Conservation (phyloP, 2,888 invertebrate genomes). For the Diabrotica balteata region DNA sequence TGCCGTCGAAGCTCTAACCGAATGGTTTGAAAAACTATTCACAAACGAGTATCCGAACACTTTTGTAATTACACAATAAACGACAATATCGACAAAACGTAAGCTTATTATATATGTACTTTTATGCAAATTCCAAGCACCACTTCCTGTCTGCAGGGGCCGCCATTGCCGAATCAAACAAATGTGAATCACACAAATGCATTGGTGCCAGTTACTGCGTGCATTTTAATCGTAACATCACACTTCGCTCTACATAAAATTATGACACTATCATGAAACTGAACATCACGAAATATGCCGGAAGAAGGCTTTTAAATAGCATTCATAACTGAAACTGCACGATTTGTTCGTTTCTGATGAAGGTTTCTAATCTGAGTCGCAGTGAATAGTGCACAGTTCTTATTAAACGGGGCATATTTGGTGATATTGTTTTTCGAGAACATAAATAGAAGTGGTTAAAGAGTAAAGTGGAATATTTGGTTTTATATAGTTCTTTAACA, state of each 20-base stretch:
- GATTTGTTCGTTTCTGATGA: background rate
- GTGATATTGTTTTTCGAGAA: background rate
- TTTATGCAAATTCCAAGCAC: no score
- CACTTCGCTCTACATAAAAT: conserved; percentile 49
- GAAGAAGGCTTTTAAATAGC: conserved; percentile 25
- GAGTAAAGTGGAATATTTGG: background rate
- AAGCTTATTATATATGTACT: no score
- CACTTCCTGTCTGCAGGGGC: background rate
- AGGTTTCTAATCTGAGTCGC: background rate
- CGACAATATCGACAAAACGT: no score
- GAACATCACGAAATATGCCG: conserved; percentile 33
- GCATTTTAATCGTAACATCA: conserved; percentile 44
- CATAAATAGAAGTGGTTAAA: background rate
- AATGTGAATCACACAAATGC: background rate
- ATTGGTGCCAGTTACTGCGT: conserved; percentile 52
- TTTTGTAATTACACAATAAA: no score
- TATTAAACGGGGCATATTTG: background rate
- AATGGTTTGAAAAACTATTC: background rate
- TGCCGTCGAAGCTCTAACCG: no score
- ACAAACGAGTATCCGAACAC: background rate
- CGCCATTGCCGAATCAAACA: conserved; percentile 10
- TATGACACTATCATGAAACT: conserved; percentile 44
- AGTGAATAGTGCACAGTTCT: conserved; percentile 13
- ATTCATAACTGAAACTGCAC: conserved; percentile 10
- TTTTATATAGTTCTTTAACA: no score